Conservation (phyloP, 2,888 invertebrate genomes). For the Eupeodes luniger region DNA sequence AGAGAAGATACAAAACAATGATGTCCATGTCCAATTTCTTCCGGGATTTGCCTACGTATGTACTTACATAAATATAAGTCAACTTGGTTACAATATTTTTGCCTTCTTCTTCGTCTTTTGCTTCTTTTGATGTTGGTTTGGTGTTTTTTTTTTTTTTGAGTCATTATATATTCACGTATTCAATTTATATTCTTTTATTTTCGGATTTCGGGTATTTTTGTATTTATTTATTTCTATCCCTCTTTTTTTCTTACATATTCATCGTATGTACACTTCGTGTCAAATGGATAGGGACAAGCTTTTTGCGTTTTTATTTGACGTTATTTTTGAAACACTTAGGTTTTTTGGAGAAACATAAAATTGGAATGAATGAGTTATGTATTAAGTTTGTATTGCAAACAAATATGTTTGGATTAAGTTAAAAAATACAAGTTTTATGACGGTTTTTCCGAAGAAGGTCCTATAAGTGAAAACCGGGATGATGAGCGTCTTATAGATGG, state of each 20-base stretch:
- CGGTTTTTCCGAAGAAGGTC: no score
- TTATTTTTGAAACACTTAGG: no score
- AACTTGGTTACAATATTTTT: slow-evolving; percentile 33
- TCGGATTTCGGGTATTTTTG: slow-evolving; percentile 66
- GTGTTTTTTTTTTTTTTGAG: slow-evolving; percentile 22
- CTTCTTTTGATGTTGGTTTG: background rate
- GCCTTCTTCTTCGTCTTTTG: slow-evolving; percentile 19
- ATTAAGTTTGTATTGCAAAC: no score
- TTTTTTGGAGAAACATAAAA: no score
- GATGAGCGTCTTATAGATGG: no score
- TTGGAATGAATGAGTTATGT: no score
- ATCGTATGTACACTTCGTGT: background rate
- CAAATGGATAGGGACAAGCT: no score
- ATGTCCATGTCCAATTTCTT: slow-evolving; percentile 43
- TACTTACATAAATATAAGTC: background rate
- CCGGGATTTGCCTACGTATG: slow-evolving; percentile 27
- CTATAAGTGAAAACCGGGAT: no score
- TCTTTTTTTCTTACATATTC: slow-evolving; percentile 35
- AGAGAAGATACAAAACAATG: slow-evolving; percentile 40
- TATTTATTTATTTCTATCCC: slow-evolving; percentile 35
- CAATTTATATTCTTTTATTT: slow-evolving; percentile 62
- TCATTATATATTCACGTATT: slow-evolving; percentile 77
- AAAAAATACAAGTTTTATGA: no score
- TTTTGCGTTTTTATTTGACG: no score
- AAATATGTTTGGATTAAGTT: no score